These are phyloP conservation scores for Cnemophilus loriae DNA, from an alignment of 2,113 vertebrate genomes.

Conservation along the genomic window DNA sequence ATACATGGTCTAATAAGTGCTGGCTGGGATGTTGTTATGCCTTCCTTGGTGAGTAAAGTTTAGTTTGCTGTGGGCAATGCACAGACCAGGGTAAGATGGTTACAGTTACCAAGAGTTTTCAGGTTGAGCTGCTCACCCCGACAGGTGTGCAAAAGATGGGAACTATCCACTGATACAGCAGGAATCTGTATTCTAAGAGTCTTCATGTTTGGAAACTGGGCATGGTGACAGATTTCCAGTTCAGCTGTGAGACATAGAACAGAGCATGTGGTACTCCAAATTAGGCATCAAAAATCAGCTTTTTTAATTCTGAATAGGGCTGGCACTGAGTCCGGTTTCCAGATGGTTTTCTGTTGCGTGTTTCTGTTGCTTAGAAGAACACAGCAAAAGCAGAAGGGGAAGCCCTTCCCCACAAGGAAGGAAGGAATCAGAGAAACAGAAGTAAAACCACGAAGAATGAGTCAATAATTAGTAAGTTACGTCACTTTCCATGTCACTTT, in stretches of 20 bases:
- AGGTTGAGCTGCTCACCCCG: accelerated
- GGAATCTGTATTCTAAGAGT: not conserved
- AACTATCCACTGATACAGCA: not conserved
- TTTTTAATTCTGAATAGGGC: conserved; percentile 1
- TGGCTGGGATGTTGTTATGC: not conserved
- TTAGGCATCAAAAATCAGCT: not conserved
- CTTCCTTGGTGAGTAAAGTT: not conserved
- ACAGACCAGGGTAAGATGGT: not conserved
- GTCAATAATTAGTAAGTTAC: not conserved
- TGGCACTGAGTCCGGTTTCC: not conserved
- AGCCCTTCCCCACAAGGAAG: not conserved
- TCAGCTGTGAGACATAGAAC: not conserved
- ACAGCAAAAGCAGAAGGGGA: conserved; percentile 13
- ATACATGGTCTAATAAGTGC: not conserved
- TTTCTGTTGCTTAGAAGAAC: conserved; percentile 29
- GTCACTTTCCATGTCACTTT: not conserved
- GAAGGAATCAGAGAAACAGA: not conserved
- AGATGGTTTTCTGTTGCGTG: conserved; percentile 14
- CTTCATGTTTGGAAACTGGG: not conserved
- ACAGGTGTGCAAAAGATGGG: not conserved
- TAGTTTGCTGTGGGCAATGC: not conserved
- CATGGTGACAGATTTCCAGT: not conserved
- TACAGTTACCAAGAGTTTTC: not conserved
- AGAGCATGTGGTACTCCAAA: conserved; percentile 1
- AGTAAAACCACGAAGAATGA: not conserved